Conservation (phyloP, 1,140 invertebrate genomes). For the Sipha flava region DNA sequence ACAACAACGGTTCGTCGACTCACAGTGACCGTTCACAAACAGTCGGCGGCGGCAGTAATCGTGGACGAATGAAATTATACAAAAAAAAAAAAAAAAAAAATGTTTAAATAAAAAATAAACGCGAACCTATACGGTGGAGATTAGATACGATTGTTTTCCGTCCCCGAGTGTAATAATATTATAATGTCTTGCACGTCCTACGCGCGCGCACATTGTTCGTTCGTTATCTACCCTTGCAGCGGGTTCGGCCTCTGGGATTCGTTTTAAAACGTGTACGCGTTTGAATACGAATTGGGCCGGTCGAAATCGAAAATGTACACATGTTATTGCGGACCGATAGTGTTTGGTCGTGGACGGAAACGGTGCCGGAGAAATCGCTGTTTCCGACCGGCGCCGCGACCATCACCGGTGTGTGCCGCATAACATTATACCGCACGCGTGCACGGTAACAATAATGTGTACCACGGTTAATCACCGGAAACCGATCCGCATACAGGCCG, state of each 20-base stretch:
- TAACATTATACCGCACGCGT: too few species aligned
- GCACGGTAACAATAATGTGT: not conserved
- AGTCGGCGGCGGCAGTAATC: too few species aligned
- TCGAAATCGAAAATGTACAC: not conserved
- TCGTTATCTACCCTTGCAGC: not conserved
- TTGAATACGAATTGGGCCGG: too few species aligned
- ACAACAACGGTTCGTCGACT: not conserved
- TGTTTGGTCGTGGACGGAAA: not conserved
- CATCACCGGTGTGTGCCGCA: not conserved
- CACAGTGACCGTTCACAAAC: not conserved
- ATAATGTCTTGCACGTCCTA: not conserved
- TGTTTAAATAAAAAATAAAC: not conserved
- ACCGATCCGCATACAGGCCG: not conserved
- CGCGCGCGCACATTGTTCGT: not conserved
- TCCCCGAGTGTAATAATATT: not conserved
- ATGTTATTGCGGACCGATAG: not conserved
- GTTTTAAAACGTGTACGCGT: too few species aligned
- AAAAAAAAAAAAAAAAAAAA: not conserved
- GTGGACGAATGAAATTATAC: too few species aligned
- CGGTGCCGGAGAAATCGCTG: not conserved
- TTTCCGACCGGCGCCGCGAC: not conserved
- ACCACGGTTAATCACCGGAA: not conserved
- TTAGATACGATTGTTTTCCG: slow-evolving; percentile 18
- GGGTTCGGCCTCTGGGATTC: too few species aligned
- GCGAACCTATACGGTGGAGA: not conserved